phyloP scores from a whole-genome alignment of 2,113 vertebrate genomes.

The Chascanopsetta lugubris region DNA sequence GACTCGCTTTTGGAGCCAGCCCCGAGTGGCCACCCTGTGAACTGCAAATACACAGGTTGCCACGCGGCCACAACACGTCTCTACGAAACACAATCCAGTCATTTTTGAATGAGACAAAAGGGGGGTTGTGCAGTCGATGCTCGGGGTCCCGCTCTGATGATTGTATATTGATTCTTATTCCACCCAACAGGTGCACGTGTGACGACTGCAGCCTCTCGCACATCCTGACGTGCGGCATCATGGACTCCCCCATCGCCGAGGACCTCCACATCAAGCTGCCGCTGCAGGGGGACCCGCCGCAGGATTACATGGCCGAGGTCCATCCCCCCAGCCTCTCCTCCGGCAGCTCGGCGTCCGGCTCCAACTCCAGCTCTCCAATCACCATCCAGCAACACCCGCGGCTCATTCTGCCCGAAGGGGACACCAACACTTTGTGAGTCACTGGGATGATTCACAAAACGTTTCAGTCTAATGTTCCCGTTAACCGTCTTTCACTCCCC shows the following conservation, averaged over 20 bases:
- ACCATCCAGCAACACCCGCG: conserved; percentile 90
- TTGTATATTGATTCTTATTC: not conserved
- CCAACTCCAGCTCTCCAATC: conserved; percentile 93
- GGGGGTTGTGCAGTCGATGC: no score
- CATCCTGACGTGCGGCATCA: conserved; percentile 97
- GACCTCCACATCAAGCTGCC: conserved; percentile 92
- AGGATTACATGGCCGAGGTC: conserved; percentile 89
- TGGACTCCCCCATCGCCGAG: conserved; percentile 93
- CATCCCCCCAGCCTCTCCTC: conserved; percentile 94
- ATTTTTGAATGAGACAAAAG: no score
- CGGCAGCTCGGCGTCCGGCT: conserved; percentile 94
- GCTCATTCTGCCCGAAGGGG: conserved; percentile 84
- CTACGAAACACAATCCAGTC: no score
- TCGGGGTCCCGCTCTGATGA: no score
- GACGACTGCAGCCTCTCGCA: conserved; percentile 99
- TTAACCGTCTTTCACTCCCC: no score
- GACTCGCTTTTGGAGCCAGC: no score
- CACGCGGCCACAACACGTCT: no score
- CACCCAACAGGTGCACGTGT: conserved; percentile 90
- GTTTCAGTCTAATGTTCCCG: no score
- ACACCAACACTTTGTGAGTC: conserved; percentile 90
- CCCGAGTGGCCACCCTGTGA: no score
- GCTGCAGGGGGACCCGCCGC: conserved; percentile 86
- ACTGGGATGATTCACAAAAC: no score
- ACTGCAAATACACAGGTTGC: no score